Evolutionary conservation across 1,140 invertebrate species (phyloP).

Genomic region (Drosophila miranda): DNA sequence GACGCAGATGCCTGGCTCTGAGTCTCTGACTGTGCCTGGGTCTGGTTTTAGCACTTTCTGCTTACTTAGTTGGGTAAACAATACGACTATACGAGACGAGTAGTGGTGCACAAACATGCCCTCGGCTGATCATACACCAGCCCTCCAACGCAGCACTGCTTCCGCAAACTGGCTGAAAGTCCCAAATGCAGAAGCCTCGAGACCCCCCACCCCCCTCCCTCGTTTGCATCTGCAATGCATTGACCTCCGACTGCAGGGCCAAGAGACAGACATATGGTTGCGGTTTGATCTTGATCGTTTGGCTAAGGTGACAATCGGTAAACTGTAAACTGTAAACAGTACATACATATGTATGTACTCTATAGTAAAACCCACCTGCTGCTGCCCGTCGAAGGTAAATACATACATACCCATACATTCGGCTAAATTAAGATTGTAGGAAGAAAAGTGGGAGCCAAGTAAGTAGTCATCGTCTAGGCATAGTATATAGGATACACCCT

Average conservation of each 20-base stretch:
- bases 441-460: too few species aligned
- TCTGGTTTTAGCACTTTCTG: constrained; percentile 37
- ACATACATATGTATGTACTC: background rate
- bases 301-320: constrained; percentile 28
- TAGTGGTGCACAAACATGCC: constrained; percentile 8
- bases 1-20: constrained; percentile 17
- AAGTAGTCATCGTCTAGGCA: too few species aligned
- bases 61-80: constrained; percentile 63
- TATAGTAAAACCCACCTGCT: constrained; percentile 2
- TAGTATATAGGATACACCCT: too few species aligned
- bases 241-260: constrained; percentile 37
- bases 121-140: constrained; percentile 59
- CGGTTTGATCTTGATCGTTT: constrained; percentile 41
- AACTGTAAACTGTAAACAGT: constrained; percentile 11
- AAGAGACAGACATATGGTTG: constrained; percentile 8
- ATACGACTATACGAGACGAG: background rate
- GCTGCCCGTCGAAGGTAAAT: constrained; percentile 30
- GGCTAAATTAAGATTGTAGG: background rate
- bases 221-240: constrained; percentile 17
- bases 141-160: constrained; percentile 4
- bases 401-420: constrained; percentile 13
- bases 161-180: constrained; percentile 33
- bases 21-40: background rate
- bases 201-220: too few species aligned
- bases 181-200: constrained; percentile 17